A percentile compares a stretch with the other conserved stretches of the same genome.
phyloP scores from a whole-genome alignment of 2,888 invertebrate genomes.

The Germaria angustata region DNA sequence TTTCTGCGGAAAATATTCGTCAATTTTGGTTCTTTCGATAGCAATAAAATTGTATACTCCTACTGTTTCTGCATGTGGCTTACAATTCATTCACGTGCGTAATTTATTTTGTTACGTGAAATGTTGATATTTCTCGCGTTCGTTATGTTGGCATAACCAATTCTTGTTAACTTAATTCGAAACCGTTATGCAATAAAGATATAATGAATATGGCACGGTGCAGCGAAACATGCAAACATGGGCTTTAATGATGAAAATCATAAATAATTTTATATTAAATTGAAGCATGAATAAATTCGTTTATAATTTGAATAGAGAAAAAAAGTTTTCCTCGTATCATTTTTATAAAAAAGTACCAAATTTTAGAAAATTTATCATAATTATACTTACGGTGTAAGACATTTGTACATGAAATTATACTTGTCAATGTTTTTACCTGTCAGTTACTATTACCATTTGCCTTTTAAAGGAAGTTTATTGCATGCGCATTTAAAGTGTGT shows the following conservation, averaged over 20 bases:
- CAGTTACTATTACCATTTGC: neutral
- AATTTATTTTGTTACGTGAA: neutral
- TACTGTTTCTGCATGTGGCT: neutral
- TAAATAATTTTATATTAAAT: too few species aligned
- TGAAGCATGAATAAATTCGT: too few species aligned
- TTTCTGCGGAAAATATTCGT: too few species aligned
- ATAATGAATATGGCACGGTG: neutral
- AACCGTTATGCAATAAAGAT: neutral
- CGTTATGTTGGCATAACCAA: conserved; percentile 4
- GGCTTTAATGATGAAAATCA: neutral
- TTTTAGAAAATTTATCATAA: too few species aligned
- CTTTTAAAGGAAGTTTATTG: conserved; percentile 1
- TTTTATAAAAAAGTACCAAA: too few species aligned
- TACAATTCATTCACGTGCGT: conserved; percentile 6
- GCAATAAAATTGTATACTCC: neutral
- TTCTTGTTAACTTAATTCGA: conserved; percentile 24
- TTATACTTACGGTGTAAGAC: neutral
- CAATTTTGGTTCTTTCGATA: too few species aligned
- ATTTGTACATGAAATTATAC: conserved; percentile 26
- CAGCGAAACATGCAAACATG: neutral
- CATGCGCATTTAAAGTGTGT: neutral
- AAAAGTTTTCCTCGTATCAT: too few species aligned
- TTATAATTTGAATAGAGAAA: too few species aligned
- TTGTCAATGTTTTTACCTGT: neutral
- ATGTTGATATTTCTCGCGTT: neutral